phyloP scores from a whole-genome alignment of 2,797 vertebrate species.

The Tragopan temminckii region DNA sequence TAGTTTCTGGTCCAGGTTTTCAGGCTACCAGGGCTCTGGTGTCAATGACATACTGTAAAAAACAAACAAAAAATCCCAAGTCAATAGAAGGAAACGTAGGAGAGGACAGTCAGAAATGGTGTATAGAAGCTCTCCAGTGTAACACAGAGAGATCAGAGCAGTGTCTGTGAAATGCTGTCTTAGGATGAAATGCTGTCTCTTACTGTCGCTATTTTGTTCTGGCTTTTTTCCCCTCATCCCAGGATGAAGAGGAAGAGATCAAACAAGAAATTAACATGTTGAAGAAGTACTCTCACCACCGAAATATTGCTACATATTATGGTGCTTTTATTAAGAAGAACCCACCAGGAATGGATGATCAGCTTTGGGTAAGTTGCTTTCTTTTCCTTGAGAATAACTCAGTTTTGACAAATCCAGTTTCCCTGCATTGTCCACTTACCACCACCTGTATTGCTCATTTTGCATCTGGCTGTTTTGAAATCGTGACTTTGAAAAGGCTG shows the following conservation, averaged over 20 bases:
- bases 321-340: constrained; percentile 99
- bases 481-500: neutral
- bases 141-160: neutral
- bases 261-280: constrained; percentile 99
- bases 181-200: neutral
- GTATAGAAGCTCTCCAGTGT: fast-evolving
- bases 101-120: fast-evolving
- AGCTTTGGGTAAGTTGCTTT: constrained; percentile 90
- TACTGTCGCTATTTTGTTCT: neutral
- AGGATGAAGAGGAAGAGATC: constrained; percentile 99
- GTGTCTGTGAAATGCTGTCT: neutral
- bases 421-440: neutral
- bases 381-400: neutral
- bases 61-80: neutral
- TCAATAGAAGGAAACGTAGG: neutral
- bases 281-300: constrained; percentile 98
- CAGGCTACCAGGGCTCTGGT: neutral
- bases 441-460: neutral
- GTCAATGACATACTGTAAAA: neutral
- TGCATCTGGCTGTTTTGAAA: neutral
- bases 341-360: constrained; percentile 96
- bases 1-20: neutral
- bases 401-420: neutral
- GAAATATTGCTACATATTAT: constrained; percentile 98
- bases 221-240: neutral